Evolutionary conservation across 1,140 invertebrate genomes (phyloP), one percentile per base, ranked within the genome.

Genomic region (Sminthurinus signatus): DNA sequence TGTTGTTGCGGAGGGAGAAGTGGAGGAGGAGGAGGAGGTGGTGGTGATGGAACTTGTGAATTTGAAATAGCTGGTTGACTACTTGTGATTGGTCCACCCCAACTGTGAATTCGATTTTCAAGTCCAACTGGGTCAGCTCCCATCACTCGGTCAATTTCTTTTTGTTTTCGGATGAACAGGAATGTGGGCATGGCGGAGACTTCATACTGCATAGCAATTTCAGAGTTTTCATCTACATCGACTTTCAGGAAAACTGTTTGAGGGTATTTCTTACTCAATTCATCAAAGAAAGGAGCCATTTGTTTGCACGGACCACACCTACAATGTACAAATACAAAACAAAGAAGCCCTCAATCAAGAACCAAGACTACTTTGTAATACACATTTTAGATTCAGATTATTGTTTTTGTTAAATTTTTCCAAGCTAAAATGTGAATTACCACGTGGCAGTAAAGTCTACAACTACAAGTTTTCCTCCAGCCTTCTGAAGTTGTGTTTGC

Each of bases 181-280:
- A 99, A 98, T 4, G 96, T 99, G 4, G 96, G 96, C 93, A 98
- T 98, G 1, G 93, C 91, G 65, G 84, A 86, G 19, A 99, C 88
- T 46, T 88, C 88, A 75, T 96, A 86, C 23, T 80, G 79, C 23
- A 84, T 82, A 1, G 93, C 91, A 28, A 88, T 89, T 73, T 92
- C 91, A 48, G 85, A 83, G 73, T 89, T 92, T 73, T 88, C 85
- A 74, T 93, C 89, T 27, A 95, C 93, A 78, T 98, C 94, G 2
- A 97, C 88, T 80, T 98, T 98, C 0, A 97, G 76, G 75, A 98
- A 98, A 8, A 94, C 81, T 10, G 90, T 92, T 72, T 86, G 85
- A 23, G 46, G 28, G 78, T 94, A 97, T 76, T 89, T 89, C 1
- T 78, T 79, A 17, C 92, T 87, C 39, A 96, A 75, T 70, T 89